Base-by-base conservation (phyloP, 2,113 vertebrate species). In the Cnemophilus loriae region DNA sequence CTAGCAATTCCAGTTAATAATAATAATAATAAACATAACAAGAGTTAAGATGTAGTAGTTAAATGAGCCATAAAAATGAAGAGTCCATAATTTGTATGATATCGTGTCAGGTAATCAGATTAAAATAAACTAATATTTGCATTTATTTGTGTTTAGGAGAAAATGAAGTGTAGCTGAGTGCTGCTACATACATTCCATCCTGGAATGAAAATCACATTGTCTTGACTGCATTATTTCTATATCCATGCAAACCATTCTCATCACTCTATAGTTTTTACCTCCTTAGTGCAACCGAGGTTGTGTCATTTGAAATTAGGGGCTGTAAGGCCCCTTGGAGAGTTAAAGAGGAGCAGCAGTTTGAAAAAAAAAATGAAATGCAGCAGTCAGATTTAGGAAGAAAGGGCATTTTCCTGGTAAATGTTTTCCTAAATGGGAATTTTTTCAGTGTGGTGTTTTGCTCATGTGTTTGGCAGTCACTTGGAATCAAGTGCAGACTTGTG, bases 401-500 rank as follows among this genome's bases (percentile, higher is more conserved):
- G 95, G 92, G 95, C 96, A 96, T 97, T 98, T 98, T 98, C 94
- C 90, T 96, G 65, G 96, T 97, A 96, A 96, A 97, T 97, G 89
- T 96, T 84, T 97, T 97, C 93, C 94, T 97, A 97, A 98, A 95
- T 88, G 96, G 95, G 91, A 97, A 93, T 92, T 96, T 97, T 97
- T 97, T 97, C 94, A 86, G 64, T 77, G 95, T 96, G 96, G 63
- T 97, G 94, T 95, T 97, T 97, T 96, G 92, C 93, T 97, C 87
- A 20, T 94, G 79, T 96, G 22, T 95, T 83, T 97, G 97, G 97
- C 94, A 97, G 96, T 97, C 97, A 96, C 95, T 98, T 97, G 95
- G 96, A 98, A 97, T 98, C 97, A 96, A 97, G 97, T 84, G 91
- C 94, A 94, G 77, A 94, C 93, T 96, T 97, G 87, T 77, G 93